Percentiles rank a stretch among this genome's conserved stretches.
phyloP scores from a whole-genome alignment of 30 jellyfish, hydroid and myxozoan species.

The Morbakka virulenta region DNA sequence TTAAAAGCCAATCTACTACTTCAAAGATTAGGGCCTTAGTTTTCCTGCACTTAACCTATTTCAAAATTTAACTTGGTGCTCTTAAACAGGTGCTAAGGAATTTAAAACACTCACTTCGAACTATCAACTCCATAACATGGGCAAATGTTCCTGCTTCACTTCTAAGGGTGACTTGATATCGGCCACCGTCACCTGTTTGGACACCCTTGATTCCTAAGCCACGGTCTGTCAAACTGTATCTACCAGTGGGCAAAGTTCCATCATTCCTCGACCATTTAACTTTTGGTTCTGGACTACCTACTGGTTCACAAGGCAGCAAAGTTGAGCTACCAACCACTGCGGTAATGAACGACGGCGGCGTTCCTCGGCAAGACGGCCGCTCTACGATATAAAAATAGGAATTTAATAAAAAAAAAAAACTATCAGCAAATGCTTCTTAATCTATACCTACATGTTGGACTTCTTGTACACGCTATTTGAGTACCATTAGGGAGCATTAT shows the following conservation, averaged over 20 bases:
- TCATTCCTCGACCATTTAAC: slow-evolving; percentile 68
- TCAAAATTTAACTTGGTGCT: too few relatives aligned
- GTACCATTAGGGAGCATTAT: too few relatives aligned
- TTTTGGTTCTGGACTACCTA: slow-evolving; percentile 84
- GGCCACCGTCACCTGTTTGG: slow-evolving; percentile 71
- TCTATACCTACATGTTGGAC: too few relatives aligned
- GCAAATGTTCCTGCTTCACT: slow-evolving; percentile 53
- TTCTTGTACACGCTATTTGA: too few relatives aligned
- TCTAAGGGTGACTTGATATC: slow-evolving; percentile 81
- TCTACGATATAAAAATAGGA: slow-evolving; percentile 8
- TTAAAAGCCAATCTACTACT: too few relatives aligned
- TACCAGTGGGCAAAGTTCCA: slow-evolving; percentile 34
- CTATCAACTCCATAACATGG: slow-evolving; percentile 52
- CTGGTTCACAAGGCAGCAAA: slow-evolving; percentile 70
- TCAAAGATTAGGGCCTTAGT: too few relatives aligned
- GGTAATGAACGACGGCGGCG: slow-evolving; percentile 41
- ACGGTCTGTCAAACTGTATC: slow-evolving; percentile 51
- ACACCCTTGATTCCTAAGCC: slow-evolving; percentile 66
- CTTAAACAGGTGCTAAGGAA: too few relatives aligned
- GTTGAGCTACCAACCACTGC: slow-evolving; percentile 75
- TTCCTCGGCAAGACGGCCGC: slow-evolving; percentile 61
- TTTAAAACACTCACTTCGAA: slow-evolving; percentile 64
- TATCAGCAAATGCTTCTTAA: too few relatives aligned
- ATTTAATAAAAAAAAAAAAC: too few relatives aligned
- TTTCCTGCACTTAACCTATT: too few relatives aligned